Percentiles rank a stretch among this genome's conserved stretches.
These are phyloP conservation scores for Bemisia tabaci DNA, from an alignment of 1,140 invertebrate species.

Conservation along the genomic window DNA sequence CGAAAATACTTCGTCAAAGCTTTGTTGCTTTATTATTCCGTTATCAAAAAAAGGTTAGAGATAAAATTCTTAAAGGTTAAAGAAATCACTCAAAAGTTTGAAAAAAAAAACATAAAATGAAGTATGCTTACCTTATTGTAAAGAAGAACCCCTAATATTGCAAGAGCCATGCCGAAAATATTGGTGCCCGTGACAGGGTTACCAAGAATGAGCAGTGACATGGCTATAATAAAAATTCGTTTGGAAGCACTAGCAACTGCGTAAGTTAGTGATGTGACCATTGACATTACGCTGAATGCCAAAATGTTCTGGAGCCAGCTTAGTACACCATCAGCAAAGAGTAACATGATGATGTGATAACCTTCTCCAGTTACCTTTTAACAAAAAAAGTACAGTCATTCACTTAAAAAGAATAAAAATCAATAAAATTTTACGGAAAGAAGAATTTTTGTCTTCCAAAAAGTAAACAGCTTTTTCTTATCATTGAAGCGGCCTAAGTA, in stretches of 20 bases:
- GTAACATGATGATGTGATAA: conserved; percentile 42
- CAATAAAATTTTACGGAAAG: no score
- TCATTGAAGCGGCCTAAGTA: no score
- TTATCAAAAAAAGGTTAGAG: no score
- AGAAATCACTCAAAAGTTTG: no score
- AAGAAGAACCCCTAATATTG: conserved; percentile 74
- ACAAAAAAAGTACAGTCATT: conserved; percentile 7
- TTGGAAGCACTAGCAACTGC: conserved; percentile 94
- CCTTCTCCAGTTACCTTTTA: conserved; percentile 26
- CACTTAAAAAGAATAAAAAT: no score
- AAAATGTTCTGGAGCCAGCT: conserved; percentile 92
- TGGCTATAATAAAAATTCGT: conserved; percentile 79
- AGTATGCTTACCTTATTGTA: conserved; percentile 83
- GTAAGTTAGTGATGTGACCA: conserved; percentile 86
- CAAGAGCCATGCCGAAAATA: conserved; percentile 78
- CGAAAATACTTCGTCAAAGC: no score
- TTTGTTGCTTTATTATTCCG: no score
- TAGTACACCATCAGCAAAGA: conserved; percentile 70
- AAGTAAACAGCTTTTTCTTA: no score
- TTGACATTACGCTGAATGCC: conserved; percentile 79
- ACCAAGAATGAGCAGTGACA: conserved; percentile 73
- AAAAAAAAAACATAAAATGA: no score
- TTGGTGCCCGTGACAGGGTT: conserved; percentile 86
- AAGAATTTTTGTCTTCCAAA: no score
- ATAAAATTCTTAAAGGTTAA: no score